phyloP scores from a whole-genome alignment of 2,888 invertebrate species.

The Plutella xylostella region DNA sequence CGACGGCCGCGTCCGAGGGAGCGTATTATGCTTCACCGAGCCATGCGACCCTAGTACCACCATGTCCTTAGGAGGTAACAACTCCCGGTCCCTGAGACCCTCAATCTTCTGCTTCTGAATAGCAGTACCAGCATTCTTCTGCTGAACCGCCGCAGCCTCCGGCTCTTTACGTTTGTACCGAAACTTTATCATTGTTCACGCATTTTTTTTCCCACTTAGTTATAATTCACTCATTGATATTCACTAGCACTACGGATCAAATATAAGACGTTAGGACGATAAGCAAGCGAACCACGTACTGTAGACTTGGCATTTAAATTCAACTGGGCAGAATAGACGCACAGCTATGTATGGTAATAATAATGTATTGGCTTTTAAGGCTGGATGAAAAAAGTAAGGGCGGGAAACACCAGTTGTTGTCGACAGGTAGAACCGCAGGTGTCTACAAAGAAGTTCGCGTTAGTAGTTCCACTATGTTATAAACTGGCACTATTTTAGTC shows the following conservation, averaged over 20 bases:
- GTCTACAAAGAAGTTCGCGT: too few relatives aligned
- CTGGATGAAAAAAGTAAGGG: slow-evolving; percentile 19
- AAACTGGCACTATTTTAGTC: too few relatives aligned
- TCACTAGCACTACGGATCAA: slow-evolving; percentile 37
- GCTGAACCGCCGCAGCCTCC: slow-evolving; percentile 26
- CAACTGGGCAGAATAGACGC: slow-evolving; percentile 19
- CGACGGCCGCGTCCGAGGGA: slow-evolving; percentile 50
- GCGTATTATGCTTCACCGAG: slow-evolving; percentile 54
- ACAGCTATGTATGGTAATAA: slow-evolving; percentile 28
- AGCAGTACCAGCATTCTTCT: slow-evolving; percentile 36
- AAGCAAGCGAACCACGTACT: slow-evolving; percentile 56
- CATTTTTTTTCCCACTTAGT: slow-evolving; percentile 14
- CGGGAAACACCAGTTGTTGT: slow-evolving; percentile 39
- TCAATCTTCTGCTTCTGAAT: slow-evolving; percentile 64
- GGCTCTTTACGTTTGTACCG: slow-evolving; percentile 74
- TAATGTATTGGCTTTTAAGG: not conserved
- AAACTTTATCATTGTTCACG: slow-evolving; percentile 72
- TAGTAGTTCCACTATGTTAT: too few relatives aligned
- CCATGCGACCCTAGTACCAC: slow-evolving; percentile 47
- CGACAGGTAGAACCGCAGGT: slow-evolving; percentile 20
- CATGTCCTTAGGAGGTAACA: slow-evolving; percentile 59
- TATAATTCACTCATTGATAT: slow-evolving; percentile 35
- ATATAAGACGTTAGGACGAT: slow-evolving; percentile 56
- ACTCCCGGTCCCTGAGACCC: slow-evolving; percentile 49
- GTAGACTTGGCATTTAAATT: slow-evolving; percentile 50